phyloP scores from a whole-genome alignment of 2,888 invertebrate species.

The Priapulus caudatus region DNA sequence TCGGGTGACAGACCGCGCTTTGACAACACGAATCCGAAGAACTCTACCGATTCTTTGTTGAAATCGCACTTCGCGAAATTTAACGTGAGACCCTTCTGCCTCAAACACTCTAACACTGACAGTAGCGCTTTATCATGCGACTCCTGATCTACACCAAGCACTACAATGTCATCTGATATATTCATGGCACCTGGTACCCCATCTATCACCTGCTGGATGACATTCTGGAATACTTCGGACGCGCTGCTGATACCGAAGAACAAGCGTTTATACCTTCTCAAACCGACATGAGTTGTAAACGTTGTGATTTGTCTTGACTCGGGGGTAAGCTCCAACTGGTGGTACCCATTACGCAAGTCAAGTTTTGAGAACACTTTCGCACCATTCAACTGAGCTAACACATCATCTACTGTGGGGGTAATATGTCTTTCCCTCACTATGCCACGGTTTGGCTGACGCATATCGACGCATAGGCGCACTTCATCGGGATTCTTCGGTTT shows the following conservation, averaged over 20 bases:
- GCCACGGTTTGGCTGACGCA: constrained; percentile 11
- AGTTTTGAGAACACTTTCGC: constrained; percentile 27
- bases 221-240: constrained; percentile 23
- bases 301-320: constrained; percentile 32
- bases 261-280: no score
- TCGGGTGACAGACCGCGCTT: neutral
- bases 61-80: constrained; percentile 16
- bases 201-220: constrained; percentile 16
- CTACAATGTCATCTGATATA: no score
- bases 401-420: no score
- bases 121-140: constrained; percentile 13
- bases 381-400: no score
- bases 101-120: constrained; percentile 12
- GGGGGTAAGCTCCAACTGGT: constrained; percentile 32
- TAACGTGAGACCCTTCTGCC: constrained; percentile 13
- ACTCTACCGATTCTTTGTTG: neutral
- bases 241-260: constrained; percentile 16
- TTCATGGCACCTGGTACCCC: constrained; percentile 19
- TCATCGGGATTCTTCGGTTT: constrained; percentile 18
- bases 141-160: neutral
- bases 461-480: constrained; percentile 14
- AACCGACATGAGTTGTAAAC: no score
- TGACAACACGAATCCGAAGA: no score
- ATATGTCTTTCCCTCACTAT: no score
- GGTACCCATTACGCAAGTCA: constrained; percentile 33